phyloP scores from a whole-genome alignment of 2,888 invertebrate species.

The Thereva nobilitata region DNA sequence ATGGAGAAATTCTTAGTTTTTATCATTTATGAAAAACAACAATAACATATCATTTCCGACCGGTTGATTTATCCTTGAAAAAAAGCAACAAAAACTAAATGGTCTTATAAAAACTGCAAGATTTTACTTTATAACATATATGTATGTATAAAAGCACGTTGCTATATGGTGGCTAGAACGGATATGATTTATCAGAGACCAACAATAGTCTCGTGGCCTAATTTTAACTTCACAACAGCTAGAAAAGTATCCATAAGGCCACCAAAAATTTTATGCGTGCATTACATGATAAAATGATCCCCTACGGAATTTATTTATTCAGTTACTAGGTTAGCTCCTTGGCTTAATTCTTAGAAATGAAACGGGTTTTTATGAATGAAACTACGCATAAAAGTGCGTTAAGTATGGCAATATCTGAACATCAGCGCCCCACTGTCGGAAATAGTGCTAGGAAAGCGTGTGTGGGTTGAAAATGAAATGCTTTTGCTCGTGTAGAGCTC shows the following conservation, averaged over 20 bases:
- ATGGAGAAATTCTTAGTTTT: too few species aligned
- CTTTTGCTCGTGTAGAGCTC: constrained; percentile 13
- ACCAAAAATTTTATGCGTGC: constrained; percentile 32
- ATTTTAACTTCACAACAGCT: constrained; percentile 19
- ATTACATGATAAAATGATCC: constrained; percentile 8
- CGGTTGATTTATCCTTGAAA: constrained; percentile 4
- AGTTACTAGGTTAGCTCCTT: constrained; percentile 33
- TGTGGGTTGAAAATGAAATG: constrained; percentile 9
- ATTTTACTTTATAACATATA: constrained; percentile 2
- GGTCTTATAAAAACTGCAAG: not conserved
- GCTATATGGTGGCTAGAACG: constrained; percentile 17
- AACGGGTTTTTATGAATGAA: constrained; percentile 20
- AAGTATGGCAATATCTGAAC: constrained; percentile 18
- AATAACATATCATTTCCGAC: too few species aligned
- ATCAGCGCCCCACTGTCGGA: constrained; percentile 13
- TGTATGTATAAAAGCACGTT: constrained; percentile 1
- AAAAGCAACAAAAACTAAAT: constrained; percentile 6
- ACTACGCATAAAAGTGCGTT: constrained; percentile 24
- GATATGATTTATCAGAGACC: constrained; percentile 29
- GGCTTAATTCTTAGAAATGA: constrained; percentile 4
- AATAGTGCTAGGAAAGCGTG: constrained; percentile 14
- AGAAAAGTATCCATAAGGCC: constrained; percentile 22
- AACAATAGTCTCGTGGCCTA: constrained; percentile 26
- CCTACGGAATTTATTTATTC: not conserved
- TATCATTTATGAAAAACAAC: too few species aligned